Base-by-base conservation (phyloP, 2,888 invertebrate genomes). In the Sarcophaga variegata region DNA sequence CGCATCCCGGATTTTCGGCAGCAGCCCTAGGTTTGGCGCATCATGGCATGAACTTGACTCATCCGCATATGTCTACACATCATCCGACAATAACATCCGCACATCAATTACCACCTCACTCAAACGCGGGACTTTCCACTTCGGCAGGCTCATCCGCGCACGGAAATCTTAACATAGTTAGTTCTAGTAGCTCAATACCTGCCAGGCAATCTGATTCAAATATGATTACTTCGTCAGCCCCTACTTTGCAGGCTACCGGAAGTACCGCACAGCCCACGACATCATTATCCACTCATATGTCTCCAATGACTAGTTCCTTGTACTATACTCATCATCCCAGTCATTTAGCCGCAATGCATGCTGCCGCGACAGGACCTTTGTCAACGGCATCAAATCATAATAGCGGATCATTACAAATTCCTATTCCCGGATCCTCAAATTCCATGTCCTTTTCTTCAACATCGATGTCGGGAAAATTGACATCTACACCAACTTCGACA, bases 31-130 rank as follows among this genome's bases (percentile, higher is more conserved):
- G 92, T 2, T 83, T 93, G 11, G 89, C 92, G 0, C 92, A 93
- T 54, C 93, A 93, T 88, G 92, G 92, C 27, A 89, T 93, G 27
- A 92, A 92, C 83, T 88, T 93, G 76, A 90, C 91, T 4, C 93
- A 93, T 88, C 91, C 93, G 2, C 93, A 93, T 74, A 92, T 93
- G 84, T 93, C 93, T 72, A 92, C 91, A 6, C 91, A 91, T 69
- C 92, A 93, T 83, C 89, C 91, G 6, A 89, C 90, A 71, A 90
- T 92, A 66, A 90, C 90, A 66, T 90, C 91, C 59, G 91, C 91
- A 78, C 93, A 93, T 82, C 93, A 93, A 88, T 76, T 92, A 87
- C 91, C 92, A 75, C 90, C 92, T 25, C 93, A 93, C 80, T 90
- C 91, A 2, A 82, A 86, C 27, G 59, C 88, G n/a, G 85, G 88